A percentile compares a stretch with the other conserved stretches of the same genome.
phyloP scores from a whole-genome alignment of 2,888 invertebrate genomes.

The Petrolisthes manimaculis region DNA sequence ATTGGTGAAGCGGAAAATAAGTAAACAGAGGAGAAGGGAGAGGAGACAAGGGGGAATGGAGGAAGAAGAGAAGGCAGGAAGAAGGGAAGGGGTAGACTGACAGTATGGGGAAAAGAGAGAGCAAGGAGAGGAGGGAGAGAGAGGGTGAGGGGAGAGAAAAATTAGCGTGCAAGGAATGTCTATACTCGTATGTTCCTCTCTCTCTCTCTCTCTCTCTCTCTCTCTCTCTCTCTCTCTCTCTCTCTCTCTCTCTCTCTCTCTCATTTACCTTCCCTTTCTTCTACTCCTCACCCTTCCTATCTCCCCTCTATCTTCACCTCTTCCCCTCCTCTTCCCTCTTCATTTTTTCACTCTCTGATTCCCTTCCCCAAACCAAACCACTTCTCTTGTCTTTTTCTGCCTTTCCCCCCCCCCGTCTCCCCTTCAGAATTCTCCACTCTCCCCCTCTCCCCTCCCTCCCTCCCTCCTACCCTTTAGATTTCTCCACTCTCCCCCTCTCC shows the following conservation, averaged over 20 bases:
- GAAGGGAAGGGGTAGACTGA: background rate
- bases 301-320: constrained; percentile 12
- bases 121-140: background rate
- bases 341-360: constrained; percentile 18
- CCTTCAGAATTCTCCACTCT: constrained; percentile 9
- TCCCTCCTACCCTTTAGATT: background rate
- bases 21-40: background rate
- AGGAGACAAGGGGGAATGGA: background rate
- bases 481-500: background rate
- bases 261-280: background rate
- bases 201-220: constrained; percentile 27
- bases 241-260: background rate
- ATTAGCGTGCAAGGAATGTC: background rate
- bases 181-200: background rate
- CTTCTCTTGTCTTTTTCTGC: constrained; percentile 14
- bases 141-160: background rate
- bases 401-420: constrained; percentile 12
- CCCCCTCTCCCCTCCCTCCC: background rate
- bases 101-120: background rate
- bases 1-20: background rate
- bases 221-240: constrained; percentile 27
- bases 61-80: background rate
- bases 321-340: constrained; percentile 45
- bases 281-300: background rate
- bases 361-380: constrained; percentile 22